Evolutionary conservation across 2,888 invertebrate genomes (phyloP), one percentile per base, ranked within the genome.

Genomic region (Meganola albula): DNA sequence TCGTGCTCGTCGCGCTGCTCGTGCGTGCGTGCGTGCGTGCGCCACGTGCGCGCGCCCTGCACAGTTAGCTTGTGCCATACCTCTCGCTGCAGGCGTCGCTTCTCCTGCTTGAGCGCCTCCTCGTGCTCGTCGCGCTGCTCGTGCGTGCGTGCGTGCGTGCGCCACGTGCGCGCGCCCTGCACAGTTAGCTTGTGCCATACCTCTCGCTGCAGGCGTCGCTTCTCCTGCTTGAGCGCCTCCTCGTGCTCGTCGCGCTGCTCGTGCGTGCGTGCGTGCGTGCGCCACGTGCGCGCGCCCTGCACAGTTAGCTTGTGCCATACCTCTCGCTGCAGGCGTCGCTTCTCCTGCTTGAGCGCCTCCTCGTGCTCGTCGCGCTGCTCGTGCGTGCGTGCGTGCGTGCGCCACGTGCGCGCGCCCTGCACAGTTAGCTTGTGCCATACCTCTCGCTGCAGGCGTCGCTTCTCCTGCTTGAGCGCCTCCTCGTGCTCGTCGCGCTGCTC

Each of bases 1-100:
- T 98, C 98, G 39, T 93, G 91, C 69, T 95, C 95, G 87, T 99
- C 99, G 36, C 96, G 93, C 50, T 94, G 92, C 73, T 98, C 98
- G 23, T 97, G 93, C 4, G 96, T 99, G 99, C 66, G 96, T 96
- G 79, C 99, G 99, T 53, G 98, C 90, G 53, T 99, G 91, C 51
- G 96, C 96, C 48, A 95, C 93, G 76, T 92, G 97, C 48, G 98
- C 98, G 74, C 97, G 98, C 67, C n/a, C n/a, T n/a, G n/a, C n/a
- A n/a, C n/a, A n/a, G n/a, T n/a, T n/a, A n/a, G n/a, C n/a, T n/a
- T n/a, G 20, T 20, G 20, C 7, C 11, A 3, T 76, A 97, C 97
- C 92, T 99, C 98, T 82, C 98, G 88, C 86, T 97, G 97, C 59
- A 98, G 88, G 78, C 94, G 94, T 55, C 99, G 88, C 53, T 97